Evolutionary conservation across 2,113 vertebrate species (phyloP).

Genomic region (Cyprinodon tularosa): DNA sequence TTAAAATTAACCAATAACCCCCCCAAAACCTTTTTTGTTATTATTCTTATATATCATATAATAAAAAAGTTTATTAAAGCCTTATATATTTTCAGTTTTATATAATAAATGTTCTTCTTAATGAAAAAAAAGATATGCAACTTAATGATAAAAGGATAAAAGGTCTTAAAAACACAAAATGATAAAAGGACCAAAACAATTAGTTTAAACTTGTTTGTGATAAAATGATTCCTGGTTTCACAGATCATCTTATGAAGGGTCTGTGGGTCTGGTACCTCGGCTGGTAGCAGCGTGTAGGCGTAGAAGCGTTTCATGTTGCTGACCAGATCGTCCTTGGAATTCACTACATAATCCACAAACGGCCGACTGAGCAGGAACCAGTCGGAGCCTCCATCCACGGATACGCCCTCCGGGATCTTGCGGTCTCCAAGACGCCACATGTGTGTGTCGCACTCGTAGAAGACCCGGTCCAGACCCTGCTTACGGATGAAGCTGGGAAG

Average conservation of each 20-base stretch:
- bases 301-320: slow-evolving; percentile 95
- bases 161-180: too few species aligned
- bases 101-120: not conserved
- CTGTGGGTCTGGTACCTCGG: slow-evolving; percentile 82
- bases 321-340: slow-evolving; percentile 90
- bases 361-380: slow-evolving; percentile 96
- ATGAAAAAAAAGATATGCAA: not conserved
- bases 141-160: too few species aligned
- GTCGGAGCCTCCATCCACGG: slow-evolving; percentile 94
- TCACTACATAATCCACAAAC: slow-evolving; percentile 95
- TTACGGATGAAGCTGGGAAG: slow-evolving; percentile 92
- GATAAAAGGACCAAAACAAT: too few species aligned
- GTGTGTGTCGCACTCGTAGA: slow-evolving; percentile 95
- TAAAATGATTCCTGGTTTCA: too few species aligned
- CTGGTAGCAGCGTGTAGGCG: slow-evolving; percentile 92
- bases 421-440: slow-evolving; percentile 99
- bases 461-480: slow-evolving; percentile 95
- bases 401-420: slow-evolving; percentile 92
- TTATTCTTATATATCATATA: too few species aligned
- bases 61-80: too few species aligned
- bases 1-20: too few species aligned
- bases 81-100: too few species aligned
- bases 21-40: too few species aligned
- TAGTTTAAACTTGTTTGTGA: too few species aligned
- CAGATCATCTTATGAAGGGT: not conserved